These are phyloP conservation scores for Bombylius major DNA, from an alignment of 2,888 invertebrate species.

Conservation along the genomic window DNA sequence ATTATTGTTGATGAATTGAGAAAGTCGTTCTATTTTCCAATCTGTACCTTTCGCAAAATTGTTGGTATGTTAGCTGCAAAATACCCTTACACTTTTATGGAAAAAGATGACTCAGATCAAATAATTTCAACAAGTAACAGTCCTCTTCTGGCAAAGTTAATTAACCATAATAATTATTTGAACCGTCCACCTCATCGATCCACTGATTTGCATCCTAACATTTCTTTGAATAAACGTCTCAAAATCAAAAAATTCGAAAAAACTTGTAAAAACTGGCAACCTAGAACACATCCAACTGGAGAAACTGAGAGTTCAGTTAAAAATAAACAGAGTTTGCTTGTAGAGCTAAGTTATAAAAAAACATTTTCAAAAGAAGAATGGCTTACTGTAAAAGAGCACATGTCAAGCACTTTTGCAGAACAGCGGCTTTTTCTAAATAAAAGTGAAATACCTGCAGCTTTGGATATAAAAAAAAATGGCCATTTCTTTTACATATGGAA, in stretches of 20 bases:
- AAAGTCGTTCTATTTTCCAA: neutral
- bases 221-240: neutral
- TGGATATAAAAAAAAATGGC: neutral
- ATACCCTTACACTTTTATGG: neutral
- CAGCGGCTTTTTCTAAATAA: neutral
- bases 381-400: neutral
- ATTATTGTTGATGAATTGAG: neutral
- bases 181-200: neutral
- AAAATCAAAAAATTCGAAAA: neutral
- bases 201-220: neutral
- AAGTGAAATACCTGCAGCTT: neutral
- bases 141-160: neutral
- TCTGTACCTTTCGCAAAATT: neutral
- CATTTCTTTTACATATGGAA: neutral
- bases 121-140: neutral
- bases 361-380: neutral
- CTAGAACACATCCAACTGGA: neutral
- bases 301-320: neutral
- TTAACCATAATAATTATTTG: neutral
- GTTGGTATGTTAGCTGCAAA: neutral
- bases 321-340: neutral
- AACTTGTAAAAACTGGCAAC: neutral
- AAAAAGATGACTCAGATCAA: neutral
- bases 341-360: neutral
- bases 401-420: neutral